Percentiles rank a stretch among this genome's conserved stretches.
phyloP scores from a whole-genome alignment of 1,140 invertebrate species.

The Eriosoma lanigerum region DNA sequence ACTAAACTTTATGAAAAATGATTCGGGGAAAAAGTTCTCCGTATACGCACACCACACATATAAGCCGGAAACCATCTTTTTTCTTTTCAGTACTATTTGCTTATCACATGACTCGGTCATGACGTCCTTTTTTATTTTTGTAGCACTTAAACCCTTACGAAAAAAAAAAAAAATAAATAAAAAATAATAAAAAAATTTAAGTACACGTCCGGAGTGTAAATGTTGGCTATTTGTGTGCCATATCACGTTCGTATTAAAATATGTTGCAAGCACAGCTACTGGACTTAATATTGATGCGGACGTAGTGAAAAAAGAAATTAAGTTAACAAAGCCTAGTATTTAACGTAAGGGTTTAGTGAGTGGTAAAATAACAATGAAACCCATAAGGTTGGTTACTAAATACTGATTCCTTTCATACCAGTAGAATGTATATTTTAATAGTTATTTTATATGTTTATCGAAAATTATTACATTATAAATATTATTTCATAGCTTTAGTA shows the following conservation, averaged over 20 bases:
- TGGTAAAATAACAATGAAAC: constrained; percentile 28
- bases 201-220: constrained; percentile 45
- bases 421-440: background rate
- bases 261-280: constrained; percentile 33
- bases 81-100: constrained; percentile 39
- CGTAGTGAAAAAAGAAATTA: constrained; percentile 30
- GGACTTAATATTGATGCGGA: constrained; percentile 46
- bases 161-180: too few species aligned
- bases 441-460: background rate
- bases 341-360: constrained; percentile 30
- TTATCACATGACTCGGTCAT: constrained; percentile 18
- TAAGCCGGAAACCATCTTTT: constrained; percentile 35
- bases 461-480: too few species aligned
- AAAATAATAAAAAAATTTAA: too few species aligned
- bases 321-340: constrained; percentile 40
- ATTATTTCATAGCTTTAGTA: too few species aligned
- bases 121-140: constrained; percentile 27
- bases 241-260: constrained; percentile 51
- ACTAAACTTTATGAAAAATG: constrained; percentile 45
- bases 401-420: constrained; percentile 15
- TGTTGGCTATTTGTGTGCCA: constrained; percentile 51
- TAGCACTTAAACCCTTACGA: constrained; percentile 32
- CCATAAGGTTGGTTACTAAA: background rate
- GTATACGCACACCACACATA: background rate
- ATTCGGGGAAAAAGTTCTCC: constrained; percentile 40